Evolutionary conservation across 2,113 vertebrate genomes (phyloP).

Genomic region (Sarotherodon lohbergeri): DNA sequence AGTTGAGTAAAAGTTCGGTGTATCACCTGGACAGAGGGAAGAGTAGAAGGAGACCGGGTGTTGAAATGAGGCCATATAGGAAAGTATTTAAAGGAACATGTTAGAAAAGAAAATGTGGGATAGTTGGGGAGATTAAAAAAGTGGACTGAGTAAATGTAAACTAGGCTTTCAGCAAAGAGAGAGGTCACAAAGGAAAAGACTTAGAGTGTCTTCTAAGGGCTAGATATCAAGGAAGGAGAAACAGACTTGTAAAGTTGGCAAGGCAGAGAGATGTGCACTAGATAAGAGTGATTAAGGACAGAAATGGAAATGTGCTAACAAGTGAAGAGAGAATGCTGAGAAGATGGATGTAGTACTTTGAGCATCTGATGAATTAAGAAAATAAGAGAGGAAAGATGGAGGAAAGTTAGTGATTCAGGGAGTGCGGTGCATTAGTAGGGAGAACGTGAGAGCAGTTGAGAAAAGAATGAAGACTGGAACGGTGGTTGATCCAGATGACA

Average conservation of each 20-base stretch:
- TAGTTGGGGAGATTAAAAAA: neutral
- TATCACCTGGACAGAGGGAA: neutral
- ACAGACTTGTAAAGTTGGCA: neutral
- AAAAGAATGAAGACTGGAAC: neutral
- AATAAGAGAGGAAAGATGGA: neutral
- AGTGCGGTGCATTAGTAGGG: neutral
- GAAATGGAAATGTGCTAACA: neutral
- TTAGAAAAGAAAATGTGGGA: neutral
- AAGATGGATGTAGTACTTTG: neutral
- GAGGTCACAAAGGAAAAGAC: neutral
- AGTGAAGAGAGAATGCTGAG: neutral
- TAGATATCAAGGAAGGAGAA: neutral
- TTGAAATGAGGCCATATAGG: neutral
- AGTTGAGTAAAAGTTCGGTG: neutral
- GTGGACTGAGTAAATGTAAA: neutral
- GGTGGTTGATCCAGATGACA: neutral
- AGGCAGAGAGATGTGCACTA: neutral
- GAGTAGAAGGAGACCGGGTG: neutral
- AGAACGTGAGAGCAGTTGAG: neutral
- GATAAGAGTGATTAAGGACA: neutral
- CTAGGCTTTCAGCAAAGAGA: neutral
- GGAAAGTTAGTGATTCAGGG: neutral
- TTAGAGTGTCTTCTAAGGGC: neutral
- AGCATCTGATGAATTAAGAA: neutral
- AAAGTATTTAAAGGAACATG: neutral